Base-by-base conservation (phyloP, 2,888 invertebrate species). In the Pheosia tremula region DNA sequence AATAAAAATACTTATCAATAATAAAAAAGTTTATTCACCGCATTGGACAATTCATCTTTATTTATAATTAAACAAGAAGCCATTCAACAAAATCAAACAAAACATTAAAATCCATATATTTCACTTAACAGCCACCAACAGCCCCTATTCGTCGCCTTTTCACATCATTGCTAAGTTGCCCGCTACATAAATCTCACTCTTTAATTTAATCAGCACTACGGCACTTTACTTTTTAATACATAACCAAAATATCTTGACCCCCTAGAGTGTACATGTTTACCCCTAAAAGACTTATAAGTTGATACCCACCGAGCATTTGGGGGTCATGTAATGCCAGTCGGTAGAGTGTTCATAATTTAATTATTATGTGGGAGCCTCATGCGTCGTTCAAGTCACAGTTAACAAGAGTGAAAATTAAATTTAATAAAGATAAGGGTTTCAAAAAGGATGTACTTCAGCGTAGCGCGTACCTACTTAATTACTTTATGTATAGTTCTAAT, bases 121-220 rank as follows among this genome's bases (percentile, higher is more conserved):
- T 82, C 86, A 89, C 82, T 89, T 86, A 85, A 84, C 76, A 71
- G 69, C 68, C 67, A 78, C 70, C 69, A 63, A 76, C 80, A 78
- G 84, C 90, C 91, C 90, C 90, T 89, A 91, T 91, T 68, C 66
- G 70, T 84, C 80, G 85, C 87, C 85, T 89, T 88, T 91, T 87
- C 85, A 87, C 84, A 84, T 89, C 88, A 89, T 87, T 90, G 92
- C 91, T 91, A 89, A 92, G 92, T 92, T 91, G 91, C 87, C 83
- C 82, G 75, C 72, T 77, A 85, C 91, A 91, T 93, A 93, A 93
- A 91, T 93, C 82, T 77, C 85, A 82, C 87, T 85, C 79, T 90
- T 91, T 92, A 93, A 93, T 93, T 93, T 88, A 92, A 93, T 93
- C 91, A 93, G 90, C 92, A 85, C 87, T 83, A 84, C 80, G 79